These are phyloP conservation scores for Potamilus streckersoni DNA, from an alignment of 1,140 invertebrate genomes.

Conservation along the genomic window DNA sequence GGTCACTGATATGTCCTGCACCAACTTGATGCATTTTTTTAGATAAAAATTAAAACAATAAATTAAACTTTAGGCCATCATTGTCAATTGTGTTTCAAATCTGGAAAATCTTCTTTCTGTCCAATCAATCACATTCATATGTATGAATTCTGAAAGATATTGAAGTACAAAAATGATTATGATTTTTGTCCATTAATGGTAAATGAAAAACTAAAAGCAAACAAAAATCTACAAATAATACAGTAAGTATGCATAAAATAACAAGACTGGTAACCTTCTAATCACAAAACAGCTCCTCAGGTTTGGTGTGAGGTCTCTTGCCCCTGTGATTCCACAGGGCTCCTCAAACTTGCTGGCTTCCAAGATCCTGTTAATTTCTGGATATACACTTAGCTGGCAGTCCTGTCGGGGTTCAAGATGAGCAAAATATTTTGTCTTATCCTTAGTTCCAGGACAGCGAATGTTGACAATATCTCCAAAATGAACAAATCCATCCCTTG, in stretches of 20 bases:
- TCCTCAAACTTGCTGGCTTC: constrained; percentile 40
- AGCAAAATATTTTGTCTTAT: constrained; percentile 50
- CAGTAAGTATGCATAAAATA: not conserved
- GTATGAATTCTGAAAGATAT: no score
- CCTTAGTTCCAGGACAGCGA: constrained; percentile 44
- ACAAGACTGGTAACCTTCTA: constrained; percentile 43
- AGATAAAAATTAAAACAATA: no score
- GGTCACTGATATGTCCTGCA: no score
- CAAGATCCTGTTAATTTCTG: constrained; percentile 37
- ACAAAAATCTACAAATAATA: not conserved
- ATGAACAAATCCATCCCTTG: constrained; percentile 91
- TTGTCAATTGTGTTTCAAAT: no score
- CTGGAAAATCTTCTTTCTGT: no score
- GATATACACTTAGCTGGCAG: constrained; percentile 43
- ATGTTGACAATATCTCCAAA: constrained; percentile 86
- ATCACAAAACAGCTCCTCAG: constrained; percentile 61
- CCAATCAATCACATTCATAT: no score
- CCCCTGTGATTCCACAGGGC: constrained; percentile 45
- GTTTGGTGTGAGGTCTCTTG: constrained; percentile 38
- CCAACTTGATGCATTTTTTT: no score
- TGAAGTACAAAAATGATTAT: not conserved
- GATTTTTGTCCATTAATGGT: not conserved
- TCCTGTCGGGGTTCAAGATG: constrained; percentile 51
- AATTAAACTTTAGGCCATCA: no score
- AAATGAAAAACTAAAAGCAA: not conserved